Percentiles rank a stretch among this genome's conserved stretches.
Conservation (phyloP, 2,888 invertebrate species). For the Strigamia maritima region DNA sequence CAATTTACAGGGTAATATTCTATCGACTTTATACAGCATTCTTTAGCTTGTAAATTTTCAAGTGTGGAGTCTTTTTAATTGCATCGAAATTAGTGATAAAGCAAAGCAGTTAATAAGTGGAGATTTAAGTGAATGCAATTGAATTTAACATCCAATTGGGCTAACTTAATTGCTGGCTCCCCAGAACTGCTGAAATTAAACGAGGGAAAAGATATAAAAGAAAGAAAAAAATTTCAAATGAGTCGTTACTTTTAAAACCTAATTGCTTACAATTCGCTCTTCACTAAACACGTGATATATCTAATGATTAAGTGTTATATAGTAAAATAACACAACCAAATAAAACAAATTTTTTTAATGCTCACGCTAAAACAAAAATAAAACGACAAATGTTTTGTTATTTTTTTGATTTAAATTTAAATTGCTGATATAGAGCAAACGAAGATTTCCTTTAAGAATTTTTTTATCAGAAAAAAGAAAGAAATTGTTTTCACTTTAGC, state of each 20-base stretch:
- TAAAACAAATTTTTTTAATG: background rate
- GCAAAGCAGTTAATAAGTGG: constrained; percentile 24
- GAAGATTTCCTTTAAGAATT: background rate
- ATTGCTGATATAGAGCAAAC: no score
- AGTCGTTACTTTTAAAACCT: constrained; percentile 29
- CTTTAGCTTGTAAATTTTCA: constrained; percentile 1
- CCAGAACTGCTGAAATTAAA: constrained; percentile 29
- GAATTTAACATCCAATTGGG: constrained; percentile 29
- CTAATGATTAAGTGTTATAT: background rate
- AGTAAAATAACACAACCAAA: background rate
- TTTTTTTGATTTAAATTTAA: background rate
- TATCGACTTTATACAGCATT: background rate
- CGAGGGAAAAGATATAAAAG: constrained; percentile 12
- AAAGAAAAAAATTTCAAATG: constrained; percentile 15
- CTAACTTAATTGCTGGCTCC: constrained; percentile 29
- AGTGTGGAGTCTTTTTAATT: constrained; percentile 15
- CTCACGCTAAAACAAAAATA: background rate
- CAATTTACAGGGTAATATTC: background rate
- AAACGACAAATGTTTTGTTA: background rate
- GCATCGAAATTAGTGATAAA: constrained; percentile 21
- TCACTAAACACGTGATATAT: background rate
- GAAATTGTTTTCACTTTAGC: constrained; percentile 27
- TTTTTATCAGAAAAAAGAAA: background rate
- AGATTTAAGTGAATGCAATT: constrained; percentile 29
- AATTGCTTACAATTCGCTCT: constrained; percentile 21